Evolutionary conservation across 2,113 vertebrate species (phyloP).

Genomic region (Lasiurus cinereus): DNA sequence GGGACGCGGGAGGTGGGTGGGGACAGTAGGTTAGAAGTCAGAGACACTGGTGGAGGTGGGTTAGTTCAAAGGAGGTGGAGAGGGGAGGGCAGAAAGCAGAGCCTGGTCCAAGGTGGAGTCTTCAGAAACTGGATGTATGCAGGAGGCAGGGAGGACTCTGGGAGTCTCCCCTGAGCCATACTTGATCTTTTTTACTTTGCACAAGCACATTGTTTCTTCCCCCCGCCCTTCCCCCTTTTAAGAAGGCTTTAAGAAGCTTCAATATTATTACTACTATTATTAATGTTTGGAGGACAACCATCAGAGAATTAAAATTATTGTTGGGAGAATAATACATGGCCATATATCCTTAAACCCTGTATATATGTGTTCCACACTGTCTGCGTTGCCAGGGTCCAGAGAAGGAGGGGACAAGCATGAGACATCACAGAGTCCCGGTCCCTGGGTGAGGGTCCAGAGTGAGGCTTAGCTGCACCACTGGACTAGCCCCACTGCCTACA

Average conservation of each 20-base stretch:
- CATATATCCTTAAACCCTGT: too few relatives aligned
- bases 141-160: background rate
- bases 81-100: background rate
- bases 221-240: background rate
- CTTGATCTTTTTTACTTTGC: background rate
- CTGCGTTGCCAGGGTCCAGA: background rate
- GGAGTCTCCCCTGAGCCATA: background rate
- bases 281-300: background rate
- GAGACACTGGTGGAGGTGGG: background rate
- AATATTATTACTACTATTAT: background rate
- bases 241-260: background rate
- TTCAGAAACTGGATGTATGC: background rate
- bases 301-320: background rate
- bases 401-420: background rate
- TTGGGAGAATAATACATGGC: background rate
- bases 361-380: background rate
- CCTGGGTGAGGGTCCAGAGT: background rate
- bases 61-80: background rate
- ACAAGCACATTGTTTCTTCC: background rate
- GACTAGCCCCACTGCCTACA: rapidly evolving
- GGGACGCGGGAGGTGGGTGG: background rate
- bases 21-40: background rate
- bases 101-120: background rate
- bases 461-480: background rate
- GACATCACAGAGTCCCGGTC: background rate